Conservation (phyloP, 2,888 invertebrate genomes). For the Chirona hameri region DNA sequence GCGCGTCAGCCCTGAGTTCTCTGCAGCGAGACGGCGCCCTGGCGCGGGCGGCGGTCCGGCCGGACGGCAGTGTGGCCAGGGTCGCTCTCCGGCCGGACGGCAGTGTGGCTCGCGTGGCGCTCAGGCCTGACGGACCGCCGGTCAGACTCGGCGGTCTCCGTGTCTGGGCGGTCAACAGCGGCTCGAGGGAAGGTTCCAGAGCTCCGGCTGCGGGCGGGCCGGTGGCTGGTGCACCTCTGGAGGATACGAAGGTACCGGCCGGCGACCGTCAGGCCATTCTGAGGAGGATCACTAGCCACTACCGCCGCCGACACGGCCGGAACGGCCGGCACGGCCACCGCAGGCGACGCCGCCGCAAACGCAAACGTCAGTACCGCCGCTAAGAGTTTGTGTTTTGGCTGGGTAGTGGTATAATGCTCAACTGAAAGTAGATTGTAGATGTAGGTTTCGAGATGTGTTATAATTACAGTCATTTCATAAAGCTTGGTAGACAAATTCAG, state of each 20-base stretch:
- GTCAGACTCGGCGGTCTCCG: neutral
- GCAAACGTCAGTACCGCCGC: conserved; percentile 49
- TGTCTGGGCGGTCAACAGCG: conserved; percentile 1
- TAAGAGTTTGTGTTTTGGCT: no score
- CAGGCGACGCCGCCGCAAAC: conserved; percentile 44
- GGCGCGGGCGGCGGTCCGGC: conserved; percentile 27
- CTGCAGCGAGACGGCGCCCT: neutral
- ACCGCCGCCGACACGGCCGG: conserved; percentile 48
- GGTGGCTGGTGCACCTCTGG: no score
- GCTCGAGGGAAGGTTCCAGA: no score
- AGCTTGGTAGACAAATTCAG: no score
- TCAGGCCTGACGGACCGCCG: neutral
- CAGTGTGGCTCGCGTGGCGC: conserved; percentile 5
- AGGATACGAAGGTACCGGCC: conserved; percentile 34
- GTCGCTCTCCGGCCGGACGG: conserved; percentile 25
- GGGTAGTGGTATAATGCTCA: no score
- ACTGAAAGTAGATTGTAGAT: no score
- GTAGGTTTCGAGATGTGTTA: no score
- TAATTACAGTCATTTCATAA: no score
- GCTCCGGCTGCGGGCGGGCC: no score
- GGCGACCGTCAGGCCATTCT: conserved; percentile 38
- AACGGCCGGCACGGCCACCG: conserved; percentile 52
- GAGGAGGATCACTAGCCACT: conserved; percentile 37
- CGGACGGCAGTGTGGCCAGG: conserved; percentile 7
- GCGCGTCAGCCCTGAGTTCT: neutral